Percentiles rank a stretch among this genome's conserved stretches.
These are phyloP conservation scores for Sarcophaga carnaria DNA, from an alignment of 2,888 invertebrate species.

Conservation along the genomic window DNA sequence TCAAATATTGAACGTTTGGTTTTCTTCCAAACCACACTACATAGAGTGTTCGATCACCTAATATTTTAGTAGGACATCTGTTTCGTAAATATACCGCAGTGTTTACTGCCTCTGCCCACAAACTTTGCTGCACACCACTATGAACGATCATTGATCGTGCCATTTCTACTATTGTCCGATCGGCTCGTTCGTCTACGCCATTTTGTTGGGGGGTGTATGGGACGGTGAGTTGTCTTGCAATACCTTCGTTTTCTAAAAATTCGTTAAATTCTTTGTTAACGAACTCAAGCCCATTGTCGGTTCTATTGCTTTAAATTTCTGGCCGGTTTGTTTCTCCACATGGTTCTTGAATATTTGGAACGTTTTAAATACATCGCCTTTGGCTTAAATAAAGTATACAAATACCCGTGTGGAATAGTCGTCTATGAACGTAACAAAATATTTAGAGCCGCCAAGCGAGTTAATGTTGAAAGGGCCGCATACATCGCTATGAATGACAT, in stretches of 20 bases:
- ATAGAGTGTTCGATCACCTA: conserved; percentile 61
- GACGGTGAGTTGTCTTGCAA: neutral
- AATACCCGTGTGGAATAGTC: conserved; percentile 26
- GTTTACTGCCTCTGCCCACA: conserved; percentile 70
- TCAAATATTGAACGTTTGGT: neutral
- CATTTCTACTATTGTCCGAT: conserved; percentile 19
- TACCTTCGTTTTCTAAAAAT: neutral
- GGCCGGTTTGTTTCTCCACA: no score
- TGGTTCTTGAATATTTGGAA: conserved; percentile 3
- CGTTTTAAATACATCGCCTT: conserved; percentile 30
- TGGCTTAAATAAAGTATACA: conserved; percentile 36
- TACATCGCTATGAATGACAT: no score
- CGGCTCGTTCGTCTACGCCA: no score
- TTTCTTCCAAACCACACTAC: conserved; percentile 66
- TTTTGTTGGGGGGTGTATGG: no score
- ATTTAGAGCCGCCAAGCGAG: conserved; percentile 47
- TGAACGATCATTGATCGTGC: no score
- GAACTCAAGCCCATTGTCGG: conserved; percentile 15
- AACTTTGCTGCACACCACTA: conserved; percentile 67
- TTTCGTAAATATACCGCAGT: conserved; percentile 68
- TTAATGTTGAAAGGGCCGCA: conserved; percentile 39
- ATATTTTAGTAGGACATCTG: no score
- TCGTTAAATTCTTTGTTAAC: conserved; percentile 18
- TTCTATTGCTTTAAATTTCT: conserved; percentile 7
- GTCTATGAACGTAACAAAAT: conserved; percentile 43